phyloP scores from a whole-genome alignment of 2,797 vertebrate genomes.

The Borostomias antarcticus region DNA sequence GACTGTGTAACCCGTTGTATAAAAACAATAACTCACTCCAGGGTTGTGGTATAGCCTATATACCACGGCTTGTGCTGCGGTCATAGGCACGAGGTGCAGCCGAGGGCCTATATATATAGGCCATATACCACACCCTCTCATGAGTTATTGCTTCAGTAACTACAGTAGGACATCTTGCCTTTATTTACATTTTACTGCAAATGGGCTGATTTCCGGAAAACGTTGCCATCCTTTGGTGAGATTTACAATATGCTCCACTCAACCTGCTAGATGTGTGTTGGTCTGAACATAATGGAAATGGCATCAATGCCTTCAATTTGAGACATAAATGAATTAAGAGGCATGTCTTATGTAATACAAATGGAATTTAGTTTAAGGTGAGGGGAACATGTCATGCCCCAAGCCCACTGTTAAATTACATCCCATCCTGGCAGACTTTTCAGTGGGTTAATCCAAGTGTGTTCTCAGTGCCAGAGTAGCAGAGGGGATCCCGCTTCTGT shows the following conservation, averaged over 20 bases:
- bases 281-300: background rate
- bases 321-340: too few species aligned
- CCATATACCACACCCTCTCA: too few species aligned
- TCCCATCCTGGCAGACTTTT: background rate
- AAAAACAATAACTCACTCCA: too few species aligned
- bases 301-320: background rate
- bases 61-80: too few species aligned
- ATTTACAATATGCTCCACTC: background rate
- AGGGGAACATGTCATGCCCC: background rate
- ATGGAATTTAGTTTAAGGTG: too few species aligned
- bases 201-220: background rate
- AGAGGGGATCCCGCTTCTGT: background rate
- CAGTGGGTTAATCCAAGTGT: background rate
- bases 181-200: background rate
- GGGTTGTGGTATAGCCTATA: too few species aligned
- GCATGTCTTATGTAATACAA: too few species aligned
- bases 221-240: background rate
- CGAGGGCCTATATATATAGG: too few species aligned
- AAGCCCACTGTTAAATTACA: background rate
- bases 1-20: too few species aligned
- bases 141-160: too few species aligned
- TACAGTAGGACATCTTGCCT: constrained; percentile 13
- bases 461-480: background rate
- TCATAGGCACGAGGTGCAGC: too few species aligned
- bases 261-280: background rate